Base-by-base conservation (phyloP, 2,113 vertebrate genomes). In the Gavialis gangeticus region DNA sequence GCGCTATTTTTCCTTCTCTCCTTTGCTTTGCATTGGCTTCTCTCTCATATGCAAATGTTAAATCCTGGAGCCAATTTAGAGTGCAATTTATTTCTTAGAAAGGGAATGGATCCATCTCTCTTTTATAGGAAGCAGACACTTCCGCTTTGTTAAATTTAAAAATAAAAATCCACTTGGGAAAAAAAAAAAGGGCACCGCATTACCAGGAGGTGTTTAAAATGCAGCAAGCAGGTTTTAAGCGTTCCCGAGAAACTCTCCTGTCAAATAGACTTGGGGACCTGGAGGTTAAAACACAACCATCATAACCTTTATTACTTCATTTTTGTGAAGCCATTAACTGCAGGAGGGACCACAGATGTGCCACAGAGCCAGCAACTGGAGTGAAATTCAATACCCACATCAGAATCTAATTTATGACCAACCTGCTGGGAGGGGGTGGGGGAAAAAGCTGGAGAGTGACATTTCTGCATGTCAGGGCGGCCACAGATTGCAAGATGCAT, bases 261-360 rank as follows among this genome's bases (percentile, higher is more conserved):
- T 82, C 1, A 16, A 92, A 89, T 67, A 85, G 75, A 94, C 97
- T 46, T 16, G 63, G 96, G 96, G 97, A 96, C 95, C 96, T 92
- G 1, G 84, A 96, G 98, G 97, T 98, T 98, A 97, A 98, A 98
- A 95, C 94, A 73, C 95, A 96, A 78, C 93, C 96, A 92, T 96
- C 96, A 95, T 66, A 97, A 96, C 96, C 78, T 98, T 98, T 98
- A 97, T 96, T 96, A 91, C 96, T 95, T 94, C 96, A 86, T 97
- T 97, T 95, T 90, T 90, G 88, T 62, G 84, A 94, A 96, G 96
- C 93, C 96, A 96, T 97, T 97, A 97, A 96, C 96, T 77, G 19
- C 93, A 93, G 91, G 94, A 96, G 95, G 77, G 94, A 94, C 62
- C 95, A 86, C 98, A 98, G 97, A 98, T 98, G 98, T 97, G 96